Conservation (phyloP, 2,797 vertebrate genomes). For the Ptychobarbus kaznakovi region DNA sequence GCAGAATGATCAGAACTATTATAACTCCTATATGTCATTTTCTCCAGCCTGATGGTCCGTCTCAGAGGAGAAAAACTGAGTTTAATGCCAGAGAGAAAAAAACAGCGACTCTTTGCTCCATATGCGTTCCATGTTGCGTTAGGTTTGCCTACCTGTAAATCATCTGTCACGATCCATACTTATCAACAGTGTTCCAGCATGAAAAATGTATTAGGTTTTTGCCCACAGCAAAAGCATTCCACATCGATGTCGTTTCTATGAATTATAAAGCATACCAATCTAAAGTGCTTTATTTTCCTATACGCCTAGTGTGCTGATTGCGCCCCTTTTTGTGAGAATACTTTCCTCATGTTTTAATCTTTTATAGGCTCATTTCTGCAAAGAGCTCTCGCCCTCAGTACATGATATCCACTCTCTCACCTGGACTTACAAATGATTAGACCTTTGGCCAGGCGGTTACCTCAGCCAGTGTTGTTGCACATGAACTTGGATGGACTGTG, state of each 20-base stretch:
- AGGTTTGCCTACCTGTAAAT: conserved; percentile 52
- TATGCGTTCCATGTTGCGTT: conserved; percentile 32
- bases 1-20: conserved; percentile 50
- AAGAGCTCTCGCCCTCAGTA: conserved; percentile 31
- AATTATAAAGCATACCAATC: conserved; percentile 49
- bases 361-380: conserved; percentile 57
- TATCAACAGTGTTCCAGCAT: conserved; percentile 34
- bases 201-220: conserved; percentile 52
- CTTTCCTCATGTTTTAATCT: conserved; percentile 54
- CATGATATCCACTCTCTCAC: conserved; percentile 37
- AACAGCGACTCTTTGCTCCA: neutral
- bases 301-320: conserved; percentile 47
- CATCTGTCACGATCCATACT: conserved; percentile 46
- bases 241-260: conserved; percentile 31
- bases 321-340: conserved; percentile 49
- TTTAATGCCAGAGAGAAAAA: neutral
- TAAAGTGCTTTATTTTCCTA: conserved; percentile 45
- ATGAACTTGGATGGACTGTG: conserved; percentile 35
- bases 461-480: conserved; percentile 19
- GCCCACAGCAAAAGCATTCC: conserved; percentile 50
- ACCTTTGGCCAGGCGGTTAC: conserved; percentile 22
- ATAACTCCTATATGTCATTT: conserved; percentile 45
- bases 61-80: conserved; percentile 28
- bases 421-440: conserved; percentile 55
- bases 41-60: conserved; percentile 11